A percentile compares a stretch with the other conserved stretches of the same genome.
phyloP scores from a whole-genome alignment of 2,113 vertebrate genomes.

The Lagopus leucura region DNA sequence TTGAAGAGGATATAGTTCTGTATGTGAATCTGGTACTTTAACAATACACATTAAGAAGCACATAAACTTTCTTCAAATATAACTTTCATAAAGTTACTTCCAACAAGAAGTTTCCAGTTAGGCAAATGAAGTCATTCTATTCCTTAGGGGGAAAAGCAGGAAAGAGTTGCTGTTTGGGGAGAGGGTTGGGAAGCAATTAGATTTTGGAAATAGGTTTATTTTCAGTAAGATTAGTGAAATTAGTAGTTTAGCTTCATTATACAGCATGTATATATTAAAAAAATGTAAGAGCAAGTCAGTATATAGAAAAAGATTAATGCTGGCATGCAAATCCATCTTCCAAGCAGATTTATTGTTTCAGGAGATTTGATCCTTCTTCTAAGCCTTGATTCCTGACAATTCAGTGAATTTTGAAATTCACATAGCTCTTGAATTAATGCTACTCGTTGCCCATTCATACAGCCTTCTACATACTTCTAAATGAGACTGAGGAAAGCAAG shows the following conservation, averaged over 20 bases:
- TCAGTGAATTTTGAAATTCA: background rate
- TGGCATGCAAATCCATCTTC: background rate
- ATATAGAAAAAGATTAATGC: background rate
- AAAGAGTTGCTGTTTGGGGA: background rate
- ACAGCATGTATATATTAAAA: background rate
- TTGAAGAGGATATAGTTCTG: background rate
- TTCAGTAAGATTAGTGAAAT: background rate
- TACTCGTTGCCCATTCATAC: background rate
- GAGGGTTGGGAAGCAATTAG: background rate
- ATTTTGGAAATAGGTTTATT: background rate
- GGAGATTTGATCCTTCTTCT: background rate
- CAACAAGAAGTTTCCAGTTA: background rate
- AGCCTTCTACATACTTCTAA: background rate
- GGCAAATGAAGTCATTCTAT: background rate
- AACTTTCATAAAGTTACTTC: background rate
- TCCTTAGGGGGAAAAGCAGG: background rate
- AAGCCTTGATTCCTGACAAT: background rate
- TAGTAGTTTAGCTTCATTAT: background rate
- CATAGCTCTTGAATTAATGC: background rate
- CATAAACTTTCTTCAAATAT: background rate
- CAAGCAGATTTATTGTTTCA: background rate
- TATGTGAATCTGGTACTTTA: background rate
- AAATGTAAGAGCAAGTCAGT: fast-evolving
- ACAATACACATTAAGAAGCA: background rate
- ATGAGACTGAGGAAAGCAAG: background rate